These are phyloP conservation scores for Barypeithes pellucidus DNA, from an alignment of 2,888 invertebrate genomes.

Conservation along the genomic window DNA sequence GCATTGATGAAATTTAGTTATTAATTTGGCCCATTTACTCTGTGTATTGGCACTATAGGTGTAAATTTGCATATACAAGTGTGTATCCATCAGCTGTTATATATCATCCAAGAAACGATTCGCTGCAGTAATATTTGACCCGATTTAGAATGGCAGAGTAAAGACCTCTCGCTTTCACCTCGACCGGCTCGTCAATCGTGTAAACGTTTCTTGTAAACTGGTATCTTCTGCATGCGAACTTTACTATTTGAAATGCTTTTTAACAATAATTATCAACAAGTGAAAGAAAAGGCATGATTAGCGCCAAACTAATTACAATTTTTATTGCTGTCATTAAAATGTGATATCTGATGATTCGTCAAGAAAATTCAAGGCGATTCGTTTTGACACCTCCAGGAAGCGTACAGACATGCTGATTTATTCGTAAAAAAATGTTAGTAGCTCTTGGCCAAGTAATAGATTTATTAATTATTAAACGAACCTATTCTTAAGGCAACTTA, in stretches of 20 bases:
- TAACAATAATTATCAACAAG: slow-evolving; percentile 3
- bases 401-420: too few relatives aligned
- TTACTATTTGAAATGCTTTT: slow-evolving; percentile 24
- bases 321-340: too few relatives aligned
- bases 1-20: too few relatives aligned
- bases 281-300: too few relatives aligned
- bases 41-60: too few relatives aligned
- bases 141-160: slow-evolving; percentile 45
- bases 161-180: slow-evolving; percentile 55
- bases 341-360: not conserved
- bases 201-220: slow-evolving; percentile 39
- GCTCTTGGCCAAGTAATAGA: too few relatives aligned
- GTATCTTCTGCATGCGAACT: slow-evolving; percentile 43
- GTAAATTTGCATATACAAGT: too few relatives aligned
- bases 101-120: slow-evolving; percentile 8
- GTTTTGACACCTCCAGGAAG: too few relatives aligned
- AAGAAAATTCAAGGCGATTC: not conserved
- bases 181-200: slow-evolving; percentile 46
- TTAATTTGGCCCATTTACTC: too few relatives aligned
- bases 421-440: too few relatives aligned
- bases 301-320: too few relatives aligned
- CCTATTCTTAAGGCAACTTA: too few relatives aligned
- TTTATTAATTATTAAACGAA: not conserved
- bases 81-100: slow-evolving; percentile 52
- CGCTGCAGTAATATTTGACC: slow-evolving; percentile 39